Base-by-base conservation (phyloP, 2,888 invertebrate species). In the Dolichomitus sp. region DNA sequence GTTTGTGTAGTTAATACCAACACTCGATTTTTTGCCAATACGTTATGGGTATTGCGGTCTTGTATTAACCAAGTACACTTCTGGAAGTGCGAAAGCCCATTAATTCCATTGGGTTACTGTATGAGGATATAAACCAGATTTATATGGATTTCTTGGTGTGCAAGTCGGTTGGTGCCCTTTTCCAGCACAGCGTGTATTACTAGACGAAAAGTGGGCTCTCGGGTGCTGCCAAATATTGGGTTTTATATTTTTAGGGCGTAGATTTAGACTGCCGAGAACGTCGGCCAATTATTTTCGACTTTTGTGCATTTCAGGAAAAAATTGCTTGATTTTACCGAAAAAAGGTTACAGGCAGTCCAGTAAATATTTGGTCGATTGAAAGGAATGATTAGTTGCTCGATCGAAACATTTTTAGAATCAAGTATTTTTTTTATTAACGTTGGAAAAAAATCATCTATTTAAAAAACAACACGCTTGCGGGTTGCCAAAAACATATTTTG, bases 141-240 rank as follows among this genome's bases (percentile, higher is more conserved):
- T 17, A n/a, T 48, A 5, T 17, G n/a, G n/a, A 17, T 48, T 14
- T 37, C 2, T 52, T 45, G 50, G 33, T 45, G 50, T 14, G 30
- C 14, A 19, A 61, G n/a, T 54, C 52, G 42, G 19, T 69, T 6
- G 79, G 82, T 66, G 75, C 84, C 87, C 90, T 90, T 79, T 89
- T 89, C 90, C 90, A 90, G 90, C 90, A 89, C 85, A 59, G 77
- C 72, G 61, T 81, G 69, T 72, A 73, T 59, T 57, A n/a, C 14
- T 54, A 9, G 1, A 27, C 1, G 30, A 12, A 14, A 27, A 27
- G 14, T 57, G 11, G 5, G 3, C 4, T 12, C 23, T 27, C 27
- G 5, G 1, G 14, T 27, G 12, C 23, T 23, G 54, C 5, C 27
- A 57, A 12, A 57, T 4, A 7, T 9, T 17, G 6, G 23, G 23